Conservation (phyloP, 2,888 invertebrate genomes). For the Coleophora flavipennella region DNA sequence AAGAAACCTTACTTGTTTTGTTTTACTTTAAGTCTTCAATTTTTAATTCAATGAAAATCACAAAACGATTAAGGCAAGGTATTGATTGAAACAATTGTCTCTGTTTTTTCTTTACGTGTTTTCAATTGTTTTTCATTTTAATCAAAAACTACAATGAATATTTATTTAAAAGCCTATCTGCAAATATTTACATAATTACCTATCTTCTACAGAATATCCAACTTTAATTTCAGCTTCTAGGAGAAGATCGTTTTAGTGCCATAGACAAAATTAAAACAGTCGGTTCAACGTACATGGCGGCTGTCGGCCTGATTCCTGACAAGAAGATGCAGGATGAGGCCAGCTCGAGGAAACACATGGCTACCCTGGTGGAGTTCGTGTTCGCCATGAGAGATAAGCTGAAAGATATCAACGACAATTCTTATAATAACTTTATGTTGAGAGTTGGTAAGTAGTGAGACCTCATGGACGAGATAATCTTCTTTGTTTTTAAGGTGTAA, state of each 20-base stretch:
- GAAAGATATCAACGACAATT: constrained; percentile 91
- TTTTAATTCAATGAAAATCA: too few species aligned
- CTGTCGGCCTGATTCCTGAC: constrained; percentile 91
- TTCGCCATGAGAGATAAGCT: constrained; percentile 91
- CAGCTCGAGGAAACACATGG: constrained; percentile 69
- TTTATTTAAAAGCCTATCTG: too few species aligned
- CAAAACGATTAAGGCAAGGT: too few species aligned
- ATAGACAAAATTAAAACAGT: constrained; percentile 96
- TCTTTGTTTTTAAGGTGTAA: background rate
- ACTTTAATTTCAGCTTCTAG: constrained; percentile 74
- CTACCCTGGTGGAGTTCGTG: constrained; percentile 89
- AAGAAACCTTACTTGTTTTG: too few species aligned
- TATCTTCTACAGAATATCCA: background rate
- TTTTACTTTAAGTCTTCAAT: too few species aligned
- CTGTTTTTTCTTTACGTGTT: too few species aligned
- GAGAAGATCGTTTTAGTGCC: constrained; percentile 87
- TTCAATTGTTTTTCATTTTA: too few species aligned
- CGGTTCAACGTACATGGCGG: constrained; percentile 94
- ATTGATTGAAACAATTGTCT: too few species aligned
- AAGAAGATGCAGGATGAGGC: constrained; percentile 78
- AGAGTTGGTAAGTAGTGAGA: constrained; percentile 80
- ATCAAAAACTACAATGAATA: too few species aligned
- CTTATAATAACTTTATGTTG: constrained; percentile 92
- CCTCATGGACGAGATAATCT: background rate
- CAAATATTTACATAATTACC: too few species aligned